phyloP scores from a whole-genome alignment of 1,140 invertebrate species.

The Lethrus apterus region DNA sequence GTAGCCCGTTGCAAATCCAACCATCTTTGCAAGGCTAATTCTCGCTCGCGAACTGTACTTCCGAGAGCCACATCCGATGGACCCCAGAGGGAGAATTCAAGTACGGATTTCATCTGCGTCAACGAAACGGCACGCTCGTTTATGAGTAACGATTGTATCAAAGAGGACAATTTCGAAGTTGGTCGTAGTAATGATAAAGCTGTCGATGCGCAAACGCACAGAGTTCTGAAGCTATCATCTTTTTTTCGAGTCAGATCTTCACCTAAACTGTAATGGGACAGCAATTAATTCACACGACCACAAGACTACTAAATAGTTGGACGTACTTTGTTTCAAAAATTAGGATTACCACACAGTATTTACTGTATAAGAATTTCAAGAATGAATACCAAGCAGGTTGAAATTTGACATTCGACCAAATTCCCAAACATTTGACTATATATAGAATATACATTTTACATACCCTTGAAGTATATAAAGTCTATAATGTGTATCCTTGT shows the following conservation, averaged over 20 bases:
- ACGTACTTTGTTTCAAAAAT: too few relatives aligned
- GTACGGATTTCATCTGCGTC: constrained; percentile 61
- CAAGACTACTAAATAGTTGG: too few relatives aligned
- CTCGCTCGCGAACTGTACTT: constrained; percentile 56
- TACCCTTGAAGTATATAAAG: constrained; percentile 69
- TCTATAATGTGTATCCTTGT: constrained; percentile 50
- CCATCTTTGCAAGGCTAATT: constrained; percentile 69
- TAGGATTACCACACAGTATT: too few relatives aligned
- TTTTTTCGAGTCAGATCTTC: constrained; percentile 50
- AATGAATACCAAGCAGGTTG: too few relatives aligned
- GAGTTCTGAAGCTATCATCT: constrained; percentile 58
- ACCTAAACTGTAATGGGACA: constrained; percentile 46
- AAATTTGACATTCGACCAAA: too few relatives aligned
- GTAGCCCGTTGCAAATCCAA: constrained; percentile 75
- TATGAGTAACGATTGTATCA: constrained; percentile 60
- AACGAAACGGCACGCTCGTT: constrained; percentile 66
- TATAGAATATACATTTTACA: constrained; percentile 21
- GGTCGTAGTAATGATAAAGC: constrained; percentile 52
- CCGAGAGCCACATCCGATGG: constrained; percentile 65
- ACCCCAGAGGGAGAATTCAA: constrained; percentile 81
- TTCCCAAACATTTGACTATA: too few relatives aligned
- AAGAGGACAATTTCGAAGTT: constrained; percentile 49
- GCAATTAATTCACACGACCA: too few relatives aligned
- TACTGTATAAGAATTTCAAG: too few relatives aligned
- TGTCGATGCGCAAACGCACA: constrained; percentile 70